phyloP scores from a whole-genome alignment of 1,140 invertebrate genomes.

The Chelonus insularis region DNA sequence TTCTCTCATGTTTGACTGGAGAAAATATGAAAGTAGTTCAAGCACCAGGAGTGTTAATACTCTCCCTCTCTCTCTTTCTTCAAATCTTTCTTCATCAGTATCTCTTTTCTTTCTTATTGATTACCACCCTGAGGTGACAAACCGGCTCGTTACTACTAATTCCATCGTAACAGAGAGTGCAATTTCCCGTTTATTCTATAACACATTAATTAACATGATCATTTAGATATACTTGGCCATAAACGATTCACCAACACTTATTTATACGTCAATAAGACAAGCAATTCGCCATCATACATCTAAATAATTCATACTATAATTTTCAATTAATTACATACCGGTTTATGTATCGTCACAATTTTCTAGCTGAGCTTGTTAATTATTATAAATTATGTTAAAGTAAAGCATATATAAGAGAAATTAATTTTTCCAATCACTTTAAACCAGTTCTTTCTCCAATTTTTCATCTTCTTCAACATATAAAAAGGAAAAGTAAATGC shows the following conservation, averaged over 20 bases:
- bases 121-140: not conserved
- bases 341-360: no score
- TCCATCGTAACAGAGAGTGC: not conserved
- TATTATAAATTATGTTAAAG: no score
- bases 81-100: slow-evolving; percentile 28
- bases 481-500: not conserved
- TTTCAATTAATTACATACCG: no score
- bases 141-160: not conserved
- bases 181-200: slow-evolving; percentile 5
- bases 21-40: slow-evolving; percentile 62
- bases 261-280: no score
- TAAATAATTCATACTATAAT: no score
- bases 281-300: no score
- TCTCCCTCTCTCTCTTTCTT: slow-evolving; percentile 39
- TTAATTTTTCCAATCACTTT: no score
- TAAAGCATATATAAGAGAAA: no score
- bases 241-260: no score
- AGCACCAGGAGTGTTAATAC: slow-evolving; percentile 39
- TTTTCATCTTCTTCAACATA: not conserved
- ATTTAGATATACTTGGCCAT: no score
- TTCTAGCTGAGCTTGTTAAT: no score
- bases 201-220: not conserved
- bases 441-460: no score
- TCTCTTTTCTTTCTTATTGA: not conserved
- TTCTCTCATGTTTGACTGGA: slow-evolving; percentile 53